Evolutionary conservation across 2,113 vertebrate species (phyloP).

Genomic region (Formicarius rufipectus): DNA sequence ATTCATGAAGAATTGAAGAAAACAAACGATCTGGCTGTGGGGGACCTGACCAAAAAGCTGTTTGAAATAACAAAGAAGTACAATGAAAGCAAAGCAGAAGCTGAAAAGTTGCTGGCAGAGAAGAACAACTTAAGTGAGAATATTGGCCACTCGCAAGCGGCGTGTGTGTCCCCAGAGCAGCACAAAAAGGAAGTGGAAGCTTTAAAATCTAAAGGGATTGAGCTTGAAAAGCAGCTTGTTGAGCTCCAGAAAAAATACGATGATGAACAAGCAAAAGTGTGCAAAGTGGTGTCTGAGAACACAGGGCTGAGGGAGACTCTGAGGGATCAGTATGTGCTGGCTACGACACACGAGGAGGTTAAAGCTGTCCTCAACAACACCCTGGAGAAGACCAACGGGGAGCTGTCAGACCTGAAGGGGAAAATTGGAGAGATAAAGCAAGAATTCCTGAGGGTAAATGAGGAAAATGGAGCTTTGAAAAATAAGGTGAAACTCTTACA

Average conservation of each 20-base stretch:
- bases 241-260: slow-evolving; percentile 71
- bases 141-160: slow-evolving; percentile 70
- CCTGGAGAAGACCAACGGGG: slow-evolving; percentile 77
- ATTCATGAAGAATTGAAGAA: slow-evolving; percentile 82
- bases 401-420: slow-evolving; percentile 76
- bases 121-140: slow-evolving; percentile 73
- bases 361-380: slow-evolving; percentile 72
- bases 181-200: slow-evolving; percentile 74
- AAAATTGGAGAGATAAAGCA: slow-evolving; percentile 70
- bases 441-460: slow-evolving; percentile 77
- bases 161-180: slow-evolving; percentile 73
- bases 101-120: slow-evolving; percentile 79
- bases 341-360: slow-evolving; percentile 77
- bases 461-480: slow-evolving; percentile 80
- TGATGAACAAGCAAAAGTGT: slow-evolving; percentile 72
- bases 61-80: slow-evolving; percentile 79
- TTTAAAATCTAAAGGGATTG: slow-evolving; percentile 70
- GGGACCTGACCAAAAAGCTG: slow-evolving; percentile 85
- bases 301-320: slow-evolving; percentile 73
- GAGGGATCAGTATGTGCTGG: slow-evolving; percentile 77
- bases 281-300: slow-evolving; percentile 74
- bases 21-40: slow-evolving; percentile 73
- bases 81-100: slow-evolving; percentile 79
- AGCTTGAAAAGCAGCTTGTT: slow-evolving; percentile 77
- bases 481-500: slow-evolving; percentile 73